Evolutionary conservation across 2,113 vertebrate genomes (phyloP).

Genomic region (Ctenodactylus gundi): DNA sequence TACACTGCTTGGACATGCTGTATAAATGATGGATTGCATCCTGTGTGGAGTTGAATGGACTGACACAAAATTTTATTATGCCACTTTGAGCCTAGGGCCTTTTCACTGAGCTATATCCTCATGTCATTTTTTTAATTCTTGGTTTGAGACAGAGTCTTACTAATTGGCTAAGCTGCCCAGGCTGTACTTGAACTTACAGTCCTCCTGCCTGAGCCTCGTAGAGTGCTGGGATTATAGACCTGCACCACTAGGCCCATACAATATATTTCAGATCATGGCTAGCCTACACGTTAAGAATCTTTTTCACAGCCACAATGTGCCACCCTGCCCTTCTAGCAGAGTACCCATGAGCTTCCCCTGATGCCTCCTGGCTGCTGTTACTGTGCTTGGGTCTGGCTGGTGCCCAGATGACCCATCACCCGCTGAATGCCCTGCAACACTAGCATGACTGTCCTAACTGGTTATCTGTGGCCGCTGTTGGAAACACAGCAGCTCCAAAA

Average conservation of each 20-base stretch:
- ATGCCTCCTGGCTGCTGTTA: background rate
- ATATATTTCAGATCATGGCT: background rate
- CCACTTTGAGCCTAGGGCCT: no score
- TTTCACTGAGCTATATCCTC: no score
- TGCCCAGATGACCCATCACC: background rate
- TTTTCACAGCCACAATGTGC: background rate
- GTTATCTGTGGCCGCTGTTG: background rate
- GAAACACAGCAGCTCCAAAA: background rate
- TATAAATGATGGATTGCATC: background rate
- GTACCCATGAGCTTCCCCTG: background rate
- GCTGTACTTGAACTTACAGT: no score
- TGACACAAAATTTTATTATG: background rate
- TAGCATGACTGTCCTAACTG: background rate
- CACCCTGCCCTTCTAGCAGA: background rate
- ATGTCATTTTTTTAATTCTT: no score
- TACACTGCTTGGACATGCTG: no score
- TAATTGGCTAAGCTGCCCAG: no score
- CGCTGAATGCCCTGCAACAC: background rate
- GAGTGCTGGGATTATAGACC: no score
- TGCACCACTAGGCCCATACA: no score
- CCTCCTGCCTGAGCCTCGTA: no score
- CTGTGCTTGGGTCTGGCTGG: background rate
- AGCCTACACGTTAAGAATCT: background rate
- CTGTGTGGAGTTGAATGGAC: background rate
- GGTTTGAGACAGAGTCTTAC: no score